Percentiles rank a stretch among this genome's conserved stretches.
Conservation (phyloP, 53 echinoderm and acorn worm species). For the Antedon mediterranea region DNA sequence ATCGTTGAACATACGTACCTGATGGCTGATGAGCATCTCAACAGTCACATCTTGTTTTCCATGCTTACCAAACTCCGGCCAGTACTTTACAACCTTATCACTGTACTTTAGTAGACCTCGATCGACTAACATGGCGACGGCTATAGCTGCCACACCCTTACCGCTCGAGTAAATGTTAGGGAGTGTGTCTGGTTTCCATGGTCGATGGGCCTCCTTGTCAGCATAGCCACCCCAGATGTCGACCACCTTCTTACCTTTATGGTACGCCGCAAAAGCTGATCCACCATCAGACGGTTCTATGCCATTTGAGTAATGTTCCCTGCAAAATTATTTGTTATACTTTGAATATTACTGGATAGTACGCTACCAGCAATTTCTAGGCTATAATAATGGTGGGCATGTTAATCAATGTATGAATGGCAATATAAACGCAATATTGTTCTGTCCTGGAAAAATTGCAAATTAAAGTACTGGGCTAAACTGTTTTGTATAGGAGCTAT, state of each 20-base stretch:
- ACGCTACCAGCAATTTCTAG: no score
- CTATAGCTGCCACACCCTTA: slow-evolving; percentile 31
- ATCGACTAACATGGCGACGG: slow-evolving; percentile 49
- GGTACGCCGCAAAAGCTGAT: slow-evolving; percentile 39
- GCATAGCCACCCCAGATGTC: slow-evolving; percentile 76
- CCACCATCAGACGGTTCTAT: slow-evolving; percentile 38
- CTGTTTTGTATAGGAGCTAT: no score
- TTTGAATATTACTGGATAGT: no score
- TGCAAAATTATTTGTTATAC: background rate
- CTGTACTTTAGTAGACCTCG: slow-evolving; percentile 47
- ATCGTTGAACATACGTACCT: slow-evolving; percentile 20
- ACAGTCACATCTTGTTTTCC: slow-evolving; percentile 69
- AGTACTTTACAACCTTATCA: slow-evolving; percentile 44
- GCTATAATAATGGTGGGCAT: no score
- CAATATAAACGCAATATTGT: no score
- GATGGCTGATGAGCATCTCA: slow-evolving; percentile 41
- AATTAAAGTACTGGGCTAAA: no score
- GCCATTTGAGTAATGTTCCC: slow-evolving; percentile 41
- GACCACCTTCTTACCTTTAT: slow-evolving; percentile 55
- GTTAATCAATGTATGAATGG: no score
- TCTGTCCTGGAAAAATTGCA: no score
- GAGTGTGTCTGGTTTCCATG: slow-evolving; percentile 57
- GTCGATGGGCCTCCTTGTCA: slow-evolving; percentile 21
- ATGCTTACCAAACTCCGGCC: slow-evolving; percentile 72
- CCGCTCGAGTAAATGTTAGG: slow-evolving; percentile 21